Evolutionary conservation across 1,140 invertebrate genomes (phyloP).

Genomic region (Pristionchus pacificus): DNA sequence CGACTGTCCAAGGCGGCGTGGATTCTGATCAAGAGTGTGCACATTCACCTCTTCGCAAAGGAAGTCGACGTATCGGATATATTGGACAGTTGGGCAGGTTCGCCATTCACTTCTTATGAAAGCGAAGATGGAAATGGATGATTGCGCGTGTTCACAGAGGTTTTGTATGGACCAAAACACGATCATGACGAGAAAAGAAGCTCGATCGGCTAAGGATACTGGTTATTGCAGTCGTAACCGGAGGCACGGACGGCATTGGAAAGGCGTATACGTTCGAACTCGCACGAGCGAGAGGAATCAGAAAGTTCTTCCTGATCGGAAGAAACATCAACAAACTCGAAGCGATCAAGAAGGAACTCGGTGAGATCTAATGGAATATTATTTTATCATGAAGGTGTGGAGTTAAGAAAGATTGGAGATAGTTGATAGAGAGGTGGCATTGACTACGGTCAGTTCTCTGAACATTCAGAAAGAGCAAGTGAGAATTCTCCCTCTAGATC

Average conservation of each 20-base stretch:
- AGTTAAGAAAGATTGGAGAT: no score
- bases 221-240: slow-evolving; percentile 73
- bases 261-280: slow-evolving; percentile 77
- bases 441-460: no score
- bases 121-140: neutral
- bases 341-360: slow-evolving; percentile 74
- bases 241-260: slow-evolving; percentile 86
- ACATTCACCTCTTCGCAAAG: slow-evolving; percentile 41
- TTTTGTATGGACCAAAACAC: neutral
- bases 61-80: slow-evolving; percentile 38
- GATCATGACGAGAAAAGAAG: neutral
- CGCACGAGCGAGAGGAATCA: slow-evolving; percentile 52
- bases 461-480: no score
- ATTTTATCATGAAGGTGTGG: slow-evolving; percentile 1
- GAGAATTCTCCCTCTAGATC: no score
- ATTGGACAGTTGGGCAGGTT: slow-evolving; percentile 45
- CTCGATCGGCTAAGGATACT: neutral
- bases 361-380: slow-evolving; percentile 60
- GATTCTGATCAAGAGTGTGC: slow-evolving; percentile 33
- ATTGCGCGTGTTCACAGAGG: neutral
- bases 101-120: neutral
- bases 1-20: slow-evolving; percentile 35
- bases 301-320: slow-evolving; percentile 70
- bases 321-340: slow-evolving; percentile 77
- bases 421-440: no score